A percentile compares a stretch with the other conserved stretches of the same genome.
Evolutionary conservation across 2,113 vertebrate species (phyloP).

Genomic region (Callorhinus ursinus): DNA sequence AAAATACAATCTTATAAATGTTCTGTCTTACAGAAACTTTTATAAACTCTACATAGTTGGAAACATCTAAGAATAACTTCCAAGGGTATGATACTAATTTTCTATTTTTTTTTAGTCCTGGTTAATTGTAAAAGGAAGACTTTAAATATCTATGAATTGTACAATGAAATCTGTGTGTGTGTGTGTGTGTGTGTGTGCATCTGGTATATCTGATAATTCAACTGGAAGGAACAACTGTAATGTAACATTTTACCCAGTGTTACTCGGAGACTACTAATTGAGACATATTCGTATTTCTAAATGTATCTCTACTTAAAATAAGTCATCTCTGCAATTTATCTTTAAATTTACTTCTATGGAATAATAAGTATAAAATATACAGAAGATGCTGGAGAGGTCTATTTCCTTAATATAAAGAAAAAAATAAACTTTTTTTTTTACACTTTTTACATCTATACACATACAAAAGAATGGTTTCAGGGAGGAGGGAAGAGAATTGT

Average conservation of each 20-base stretch:
- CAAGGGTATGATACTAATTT: background rate
- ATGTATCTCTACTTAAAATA: background rate
- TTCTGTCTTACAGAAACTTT: background rate
- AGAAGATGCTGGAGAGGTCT: background rate
- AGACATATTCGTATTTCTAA: background rate
- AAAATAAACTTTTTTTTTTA: background rate
- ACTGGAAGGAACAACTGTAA: background rate
- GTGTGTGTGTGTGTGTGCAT: accelerated
- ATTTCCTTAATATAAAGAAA: background rate
- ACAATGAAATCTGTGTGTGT: background rate
- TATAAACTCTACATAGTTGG: background rate
- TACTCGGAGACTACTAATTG: background rate
- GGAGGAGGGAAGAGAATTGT: background rate
- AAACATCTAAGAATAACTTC: background rate
- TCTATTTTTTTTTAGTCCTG: background rate
- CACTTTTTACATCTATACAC: background rate
- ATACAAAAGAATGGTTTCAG: background rate
- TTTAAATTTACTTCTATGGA: background rate
- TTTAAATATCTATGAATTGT: background rate
- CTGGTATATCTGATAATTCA: background rate
- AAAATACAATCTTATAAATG: background rate
- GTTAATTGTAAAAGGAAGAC: background rate
- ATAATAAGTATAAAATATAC: background rate
- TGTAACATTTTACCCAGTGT: background rate
- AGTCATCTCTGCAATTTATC: background rate